Conservation (phyloP, 2,113 vertebrate genomes). For the Potamarius usumacintae region DNA sequence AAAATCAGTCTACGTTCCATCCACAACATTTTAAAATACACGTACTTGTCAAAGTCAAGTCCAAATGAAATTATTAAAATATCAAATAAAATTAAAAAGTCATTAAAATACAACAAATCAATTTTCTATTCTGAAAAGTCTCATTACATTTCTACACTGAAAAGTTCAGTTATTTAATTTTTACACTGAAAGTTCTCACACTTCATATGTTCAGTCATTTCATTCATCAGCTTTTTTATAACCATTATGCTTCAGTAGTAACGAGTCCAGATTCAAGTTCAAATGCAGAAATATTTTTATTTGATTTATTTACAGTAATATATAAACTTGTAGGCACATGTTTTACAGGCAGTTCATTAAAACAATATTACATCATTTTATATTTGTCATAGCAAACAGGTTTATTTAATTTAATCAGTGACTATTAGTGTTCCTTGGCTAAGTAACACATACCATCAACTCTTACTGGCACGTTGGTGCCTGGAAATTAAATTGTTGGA, state of each 20-base stretch:
- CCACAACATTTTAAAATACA: neutral
- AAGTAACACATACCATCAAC: conserved; percentile 21
- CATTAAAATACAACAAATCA: neutral
- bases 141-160: neutral
- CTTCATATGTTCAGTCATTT: neutral
- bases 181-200: neutral
- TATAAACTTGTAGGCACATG: conserved; percentile 57
- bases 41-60: neutral
- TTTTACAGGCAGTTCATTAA: conserved; percentile 50
- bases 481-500: conserved; percentile 15
- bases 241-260: neutral
- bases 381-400: conserved; percentile 27
- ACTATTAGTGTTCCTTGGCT: conserved; percentile 10
- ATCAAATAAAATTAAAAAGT: neutral
- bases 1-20: neutral
- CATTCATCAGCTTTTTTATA: neutral
- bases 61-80: neutral
- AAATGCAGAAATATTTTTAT: conserved; percentile 50
- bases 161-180: neutral
- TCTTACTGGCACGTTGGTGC: neutral
- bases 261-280: neutral
- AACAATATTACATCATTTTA: conserved; percentile 38
- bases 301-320: conserved; percentile 47
- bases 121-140: neutral
- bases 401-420: conserved; percentile 16